Evolutionary conservation across 2,113 vertebrate species (phyloP), one percentile per base, ranked within the genome.

Genomic region (Barnardius zonarius): DNA sequence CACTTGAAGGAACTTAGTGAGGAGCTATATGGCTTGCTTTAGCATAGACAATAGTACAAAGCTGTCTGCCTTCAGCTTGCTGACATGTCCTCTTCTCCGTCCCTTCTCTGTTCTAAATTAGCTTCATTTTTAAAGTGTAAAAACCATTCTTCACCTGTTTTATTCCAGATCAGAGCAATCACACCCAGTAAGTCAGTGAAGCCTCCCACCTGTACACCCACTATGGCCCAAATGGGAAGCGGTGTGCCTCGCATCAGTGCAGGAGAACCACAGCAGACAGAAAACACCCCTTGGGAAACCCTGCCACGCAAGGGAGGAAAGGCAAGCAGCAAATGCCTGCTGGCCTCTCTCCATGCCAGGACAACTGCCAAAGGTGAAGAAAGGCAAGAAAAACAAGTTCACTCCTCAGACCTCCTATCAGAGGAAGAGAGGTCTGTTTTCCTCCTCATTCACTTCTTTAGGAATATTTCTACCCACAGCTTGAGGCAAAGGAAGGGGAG

Each of bases 211-310:
- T 44, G 12, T 35, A 57, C 39, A n/a, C 9, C 8, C 16, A 18
- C 6, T 68, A 27, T 82, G 62, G 37, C 17, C 30, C 62, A 79
- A 63, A 64, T 9, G 9, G 28, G 23, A 15, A 84, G 11, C 19
- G 70, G 17, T 0, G 0, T 43, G 7, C 27, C 12, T 51, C 7
- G 4, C 6, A 33, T 0, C 4, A 1, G 8, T 70, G 35, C 33
- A 77, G 44, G 27, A 87, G 16, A 87, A 24, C 15, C 33, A 49
- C 61, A 69, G 35, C 0, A 0, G 54, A 33, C 51, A 0, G 0
- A 78, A 90, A 70, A 16, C 13, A 57, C 2, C 0, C 0, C 24
- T 17, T 44, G 33, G 54, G 24, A 92, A 83, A 51, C 33, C 15
- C 48, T 1, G 0, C 39, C 5, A 11, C 7, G 3, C 19, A 2